Percentiles rank a stretch among this genome's conserved stretches.
Conservation (phyloP, 2,888 invertebrate species). For the Callinectes sapidus region DNA sequence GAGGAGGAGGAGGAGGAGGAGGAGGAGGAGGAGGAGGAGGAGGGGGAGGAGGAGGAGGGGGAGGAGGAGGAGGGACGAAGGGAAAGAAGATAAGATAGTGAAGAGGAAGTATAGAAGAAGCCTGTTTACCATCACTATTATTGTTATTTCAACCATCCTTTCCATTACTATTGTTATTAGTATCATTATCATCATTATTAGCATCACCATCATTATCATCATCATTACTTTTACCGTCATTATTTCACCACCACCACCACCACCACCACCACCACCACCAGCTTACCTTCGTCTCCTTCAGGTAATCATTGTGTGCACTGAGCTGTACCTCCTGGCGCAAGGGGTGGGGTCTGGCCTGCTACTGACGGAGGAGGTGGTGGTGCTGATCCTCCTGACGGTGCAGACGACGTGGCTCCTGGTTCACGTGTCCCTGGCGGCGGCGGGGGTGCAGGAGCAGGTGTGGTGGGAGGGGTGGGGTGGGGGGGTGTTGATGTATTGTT, state of each 20-base stretch:
- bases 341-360: conserved; percentile 38
- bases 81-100: neutral
- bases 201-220: no score
- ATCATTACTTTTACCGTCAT: no score
- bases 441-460: conserved; percentile 51
- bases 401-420: conserved; percentile 53
- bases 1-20: neutral
- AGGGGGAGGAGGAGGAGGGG: neutral
- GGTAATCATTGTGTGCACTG: conserved; percentile 64
- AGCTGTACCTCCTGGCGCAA: conserved; percentile 59
- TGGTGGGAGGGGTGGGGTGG: neutral
- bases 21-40: neutral
- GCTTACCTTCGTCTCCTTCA: neutral
- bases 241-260: neutral
- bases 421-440: conserved; percentile 53
- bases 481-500: neutral
- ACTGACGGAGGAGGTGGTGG: conserved; percentile 36
- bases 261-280: neutral
- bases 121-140: no score
- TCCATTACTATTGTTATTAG: no score
- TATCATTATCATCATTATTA: no score
- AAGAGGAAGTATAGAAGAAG: no score
- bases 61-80: neutral
- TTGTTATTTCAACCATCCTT: no score
- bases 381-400: conserved; percentile 46